Base-by-base conservation (phyloP, 2,888 invertebrate genomes). In the Synanthedon myopaeformis region DNA sequence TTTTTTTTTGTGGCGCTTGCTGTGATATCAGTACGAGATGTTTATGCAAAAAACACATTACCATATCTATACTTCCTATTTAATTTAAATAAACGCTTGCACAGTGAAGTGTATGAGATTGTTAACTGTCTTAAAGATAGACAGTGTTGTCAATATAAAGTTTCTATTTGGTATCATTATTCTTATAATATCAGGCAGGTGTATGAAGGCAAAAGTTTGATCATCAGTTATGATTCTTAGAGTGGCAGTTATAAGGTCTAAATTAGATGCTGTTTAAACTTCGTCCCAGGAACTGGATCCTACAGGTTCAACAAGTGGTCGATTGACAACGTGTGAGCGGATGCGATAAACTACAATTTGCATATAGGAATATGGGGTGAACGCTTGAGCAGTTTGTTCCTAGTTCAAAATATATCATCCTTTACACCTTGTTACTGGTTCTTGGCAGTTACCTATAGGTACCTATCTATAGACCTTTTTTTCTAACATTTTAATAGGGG, bases 1-100 rank as follows among this genome's bases (percentile, higher is more conserved):
- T 55, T 58, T 54, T 59, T 61, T 55, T 58, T 54, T 52, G 53
- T 42, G 51, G 56, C 59, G 57, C 58, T 60, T 5, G 35, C 35
- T 35, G 35, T 35, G 35, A 35, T 35, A 60, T 61, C 60, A 57
- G 54, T 54, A 41, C 56, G 42, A 45, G 54, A 61, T 57, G 61
- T 62, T 60, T 61, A 65, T 62, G 60, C 62, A 59, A 61, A 61
- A 65, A 61, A 48, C 49, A 42, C 52, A 62, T 66, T 64, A 59
- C 42, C 61, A 64, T 64, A 64, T 60, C 56, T 54, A 52, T 49
- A 57, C 62, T 63, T 62, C 63, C 62, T 61, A 58, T 57, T 60
- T 61, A 55, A 60, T 58, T 55, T 56, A 58, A 57, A 56, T 58
- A 56, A 57, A 58, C 51, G 58, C 56, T 54, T 41, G 55, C 56